These are phyloP conservation scores for Campopleginae sp. DNA, from an alignment of 2,888 invertebrate genomes.

Conservation along the genomic window DNA sequence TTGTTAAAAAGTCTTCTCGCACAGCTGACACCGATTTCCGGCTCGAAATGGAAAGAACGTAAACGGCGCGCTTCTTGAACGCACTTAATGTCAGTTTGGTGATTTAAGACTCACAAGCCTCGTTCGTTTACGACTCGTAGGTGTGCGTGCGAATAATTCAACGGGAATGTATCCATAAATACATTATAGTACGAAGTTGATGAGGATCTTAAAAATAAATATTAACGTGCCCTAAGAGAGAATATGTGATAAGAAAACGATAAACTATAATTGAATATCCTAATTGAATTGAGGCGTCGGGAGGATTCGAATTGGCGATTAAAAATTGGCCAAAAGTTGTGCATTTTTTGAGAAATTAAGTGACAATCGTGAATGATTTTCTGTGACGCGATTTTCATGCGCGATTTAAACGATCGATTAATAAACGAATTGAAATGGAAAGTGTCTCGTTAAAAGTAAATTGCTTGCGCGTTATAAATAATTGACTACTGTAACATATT, in stretches of 20 bases:
- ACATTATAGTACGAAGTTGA: slow-evolving; percentile 11
- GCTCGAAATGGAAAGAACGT: slow-evolving; percentile 19
- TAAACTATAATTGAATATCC: not conserved
- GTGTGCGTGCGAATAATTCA: slow-evolving; percentile 55
- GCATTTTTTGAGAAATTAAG: not conserved
- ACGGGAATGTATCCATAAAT: slow-evolving; percentile 16
- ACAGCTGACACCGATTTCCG: slow-evolving; percentile 40
- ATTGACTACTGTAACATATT: not conserved
- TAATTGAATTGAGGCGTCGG: not conserved
- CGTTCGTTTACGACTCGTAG: slow-evolving; percentile 58
- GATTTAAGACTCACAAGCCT: slow-evolving; percentile 58
- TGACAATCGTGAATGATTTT: too few species aligned
- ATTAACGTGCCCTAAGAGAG: not conserved
- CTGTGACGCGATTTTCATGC: too few species aligned
- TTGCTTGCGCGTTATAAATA: not conserved
- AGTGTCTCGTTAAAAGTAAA: slow-evolving; percentile 18
- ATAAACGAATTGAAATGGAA: slow-evolving; percentile 6
- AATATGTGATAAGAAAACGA: not conserved
- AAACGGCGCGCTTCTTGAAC: slow-evolving; percentile 29
- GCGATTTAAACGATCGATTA: not conserved
- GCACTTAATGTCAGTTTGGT: slow-evolving; percentile 55
- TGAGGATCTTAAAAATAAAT: slow-evolving; percentile 9
- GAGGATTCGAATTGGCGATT: not conserved
- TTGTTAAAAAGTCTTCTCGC: slow-evolving; percentile 11
- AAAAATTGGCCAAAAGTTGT: not conserved